These are phyloP conservation scores for Diuraphis noxia DNA, from an alignment of 1,140 invertebrate species.

Conservation along the genomic window DNA sequence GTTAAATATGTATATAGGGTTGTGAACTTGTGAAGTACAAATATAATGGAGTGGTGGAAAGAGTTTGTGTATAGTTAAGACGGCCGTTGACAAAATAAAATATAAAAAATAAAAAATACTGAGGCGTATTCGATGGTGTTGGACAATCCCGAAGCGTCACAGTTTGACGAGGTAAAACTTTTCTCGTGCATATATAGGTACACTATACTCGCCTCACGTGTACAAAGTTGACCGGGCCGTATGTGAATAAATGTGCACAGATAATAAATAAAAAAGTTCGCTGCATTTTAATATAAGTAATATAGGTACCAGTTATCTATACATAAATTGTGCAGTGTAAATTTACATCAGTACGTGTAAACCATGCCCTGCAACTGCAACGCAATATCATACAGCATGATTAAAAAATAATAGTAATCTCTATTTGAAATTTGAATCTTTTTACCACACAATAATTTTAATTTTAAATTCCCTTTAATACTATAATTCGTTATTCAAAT, in stretches of 20 bases:
- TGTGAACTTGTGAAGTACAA: neutral
- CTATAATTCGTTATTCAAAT: neutral
- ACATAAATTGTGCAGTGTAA: neutral
- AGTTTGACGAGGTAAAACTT: conserved; percentile 13
- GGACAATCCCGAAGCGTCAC: neutral
- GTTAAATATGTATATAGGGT: conserved; percentile 28
- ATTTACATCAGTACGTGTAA: neutral
- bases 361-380: neutral
- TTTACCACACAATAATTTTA: no score
- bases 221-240: neutral
- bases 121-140: neutral
- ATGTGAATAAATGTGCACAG: neutral
- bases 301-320: no score
- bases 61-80: conserved; percentile 7
- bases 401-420: neutral
- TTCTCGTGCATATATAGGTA: neutral
- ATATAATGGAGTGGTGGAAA: neutral
- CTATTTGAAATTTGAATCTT: no score
- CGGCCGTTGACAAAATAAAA: conserved; percentile 18
- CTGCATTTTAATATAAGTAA: no score
- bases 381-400: neutral
- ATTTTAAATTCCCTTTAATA: no score
- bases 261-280: neutral
- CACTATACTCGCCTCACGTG: neutral
- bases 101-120: conserved; percentile 12